Conservation (phyloP, 37 sponge, comb jelly and placozoan genomes). For the Axinella damicornis region DNA sequence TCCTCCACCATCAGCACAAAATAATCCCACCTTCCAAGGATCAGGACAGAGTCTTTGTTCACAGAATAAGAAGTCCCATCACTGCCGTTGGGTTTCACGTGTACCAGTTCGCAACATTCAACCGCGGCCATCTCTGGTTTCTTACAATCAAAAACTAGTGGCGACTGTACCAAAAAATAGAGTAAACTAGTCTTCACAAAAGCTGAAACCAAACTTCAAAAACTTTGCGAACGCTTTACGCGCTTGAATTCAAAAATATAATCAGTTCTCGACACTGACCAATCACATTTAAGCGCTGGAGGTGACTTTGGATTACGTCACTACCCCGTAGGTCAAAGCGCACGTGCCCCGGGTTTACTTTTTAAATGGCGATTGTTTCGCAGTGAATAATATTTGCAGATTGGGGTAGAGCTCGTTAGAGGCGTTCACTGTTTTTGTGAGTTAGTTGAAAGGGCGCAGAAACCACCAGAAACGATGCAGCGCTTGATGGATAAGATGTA, state of each 20-base stretch:
- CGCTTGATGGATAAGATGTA: conserved; percentile 57
- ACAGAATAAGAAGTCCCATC: conserved; percentile 55
- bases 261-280: neutral
- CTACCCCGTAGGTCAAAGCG: too few species aligned
- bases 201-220: too few species aligned
- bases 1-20: too few species aligned
- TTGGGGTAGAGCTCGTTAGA: too few species aligned
- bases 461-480: conserved; percentile 48
- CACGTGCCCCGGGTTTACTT: too few species aligned
- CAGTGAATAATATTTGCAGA: too few species aligned
- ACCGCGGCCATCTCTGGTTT: neutral
- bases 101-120: conserved; percentile 51
- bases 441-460: too few species aligned
- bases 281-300: too few species aligned
- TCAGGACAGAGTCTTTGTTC: conserved; percentile 15
- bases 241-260: conserved; percentile 7
- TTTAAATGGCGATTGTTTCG: too few species aligned
- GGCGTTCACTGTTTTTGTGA: too few species aligned
- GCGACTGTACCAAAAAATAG: neutral
- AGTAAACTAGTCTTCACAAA: neutral
- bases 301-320: too few species aligned
- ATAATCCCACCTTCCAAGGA: conserved; percentile 62
- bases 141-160: too few species aligned
- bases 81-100: conserved; percentile 61
- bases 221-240: conserved; percentile 21